phyloP scores from a whole-genome alignment of 2,797 vertebrate species.

The Muraenolepis orangiensis region DNA sequence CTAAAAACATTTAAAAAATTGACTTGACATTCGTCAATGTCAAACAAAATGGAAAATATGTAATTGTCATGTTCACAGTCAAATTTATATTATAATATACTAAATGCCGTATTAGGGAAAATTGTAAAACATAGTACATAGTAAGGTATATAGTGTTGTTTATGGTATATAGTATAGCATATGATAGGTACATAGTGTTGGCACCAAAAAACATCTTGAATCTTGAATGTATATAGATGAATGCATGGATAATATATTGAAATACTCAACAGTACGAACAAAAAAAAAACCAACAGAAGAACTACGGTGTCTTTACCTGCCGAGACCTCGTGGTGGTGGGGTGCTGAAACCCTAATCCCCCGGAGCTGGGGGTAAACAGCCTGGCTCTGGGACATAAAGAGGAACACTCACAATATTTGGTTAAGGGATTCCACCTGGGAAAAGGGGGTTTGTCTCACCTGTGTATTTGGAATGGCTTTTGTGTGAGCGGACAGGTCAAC shows the following conservation, averaged over 20 bases:
- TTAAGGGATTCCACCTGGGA: conserved; percentile 74
- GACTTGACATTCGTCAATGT: not conserved
- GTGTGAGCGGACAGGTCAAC: conserved; percentile 65
- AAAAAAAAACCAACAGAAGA: not conserved
- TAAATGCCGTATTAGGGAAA: not conserved
- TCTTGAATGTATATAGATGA: not conserved
- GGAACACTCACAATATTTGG: conserved; percentile 77
- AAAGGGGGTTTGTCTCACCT: conserved; percentile 70
- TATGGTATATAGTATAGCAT: too few relatives aligned
- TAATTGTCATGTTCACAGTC: not conserved
- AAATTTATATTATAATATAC: not conserved
- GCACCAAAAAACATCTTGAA: too few relatives aligned
- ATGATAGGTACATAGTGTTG: too few relatives aligned
- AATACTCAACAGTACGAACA: not conserved
- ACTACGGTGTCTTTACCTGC: not conserved
- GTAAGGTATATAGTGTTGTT: too few relatives aligned
- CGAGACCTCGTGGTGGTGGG: conserved; percentile 35
- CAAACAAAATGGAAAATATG: not conserved
- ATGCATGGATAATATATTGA: not conserved
- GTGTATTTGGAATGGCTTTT: conserved; percentile 62
- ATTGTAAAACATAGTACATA: too few relatives aligned
- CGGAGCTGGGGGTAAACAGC: conserved; percentile 70
- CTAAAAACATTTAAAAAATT: not conserved
- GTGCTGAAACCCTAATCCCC: conserved; percentile 70
- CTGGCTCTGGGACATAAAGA: conserved; percentile 65